These are phyloP conservation scores for Alloplasta piceator DNA, from an alignment of 2,888 invertebrate species.

Conservation along the genomic window DNA sequence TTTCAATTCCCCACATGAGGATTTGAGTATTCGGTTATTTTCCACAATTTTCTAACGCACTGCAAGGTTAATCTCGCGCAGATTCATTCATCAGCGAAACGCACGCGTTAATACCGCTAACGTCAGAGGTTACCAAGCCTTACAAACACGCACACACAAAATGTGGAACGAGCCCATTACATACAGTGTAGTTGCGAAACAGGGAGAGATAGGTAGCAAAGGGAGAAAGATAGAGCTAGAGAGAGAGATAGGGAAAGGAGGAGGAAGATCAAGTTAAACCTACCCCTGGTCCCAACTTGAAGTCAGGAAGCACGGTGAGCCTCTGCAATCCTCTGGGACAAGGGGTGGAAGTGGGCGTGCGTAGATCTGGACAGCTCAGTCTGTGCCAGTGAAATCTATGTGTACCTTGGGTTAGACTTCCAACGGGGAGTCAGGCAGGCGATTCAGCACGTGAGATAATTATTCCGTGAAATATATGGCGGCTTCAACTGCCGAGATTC, in stretches of 20 bases:
- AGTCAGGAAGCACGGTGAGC: conserved; percentile 42
- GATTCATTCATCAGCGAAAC: conserved; percentile 28
- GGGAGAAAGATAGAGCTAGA: no score
- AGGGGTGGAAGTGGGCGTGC: conserved; percentile 52
- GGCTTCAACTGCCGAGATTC: conserved; percentile 42
- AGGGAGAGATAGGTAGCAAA: conserved; percentile 14
- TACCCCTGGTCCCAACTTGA: conserved; percentile 53
- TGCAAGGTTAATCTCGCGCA: neutral
- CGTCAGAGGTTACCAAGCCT: conserved; percentile 12
- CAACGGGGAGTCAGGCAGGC: conserved; percentile 22
- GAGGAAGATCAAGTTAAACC: conserved; percentile 56
- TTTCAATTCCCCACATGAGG: no score
- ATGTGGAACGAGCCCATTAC: neutral
- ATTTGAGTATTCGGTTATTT: neutral
- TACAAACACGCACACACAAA: neutral
- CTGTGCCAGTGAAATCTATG: conserved; percentile 58
- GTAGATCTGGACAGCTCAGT: conserved; percentile 57
- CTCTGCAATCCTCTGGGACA: conserved; percentile 9
- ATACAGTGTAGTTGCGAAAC: conserved; percentile 23
- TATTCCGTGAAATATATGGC: conserved; percentile 56
- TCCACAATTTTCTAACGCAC: neutral
- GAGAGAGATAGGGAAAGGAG: conserved; percentile 13
- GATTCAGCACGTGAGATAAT: conserved; percentile 60
- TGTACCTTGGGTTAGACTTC: conserved; percentile 53
- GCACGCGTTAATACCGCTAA: neutral